These are phyloP conservation scores for Electrophaes corylata DNA, from an alignment of 2,888 invertebrate species.

Conservation along the genomic window DNA sequence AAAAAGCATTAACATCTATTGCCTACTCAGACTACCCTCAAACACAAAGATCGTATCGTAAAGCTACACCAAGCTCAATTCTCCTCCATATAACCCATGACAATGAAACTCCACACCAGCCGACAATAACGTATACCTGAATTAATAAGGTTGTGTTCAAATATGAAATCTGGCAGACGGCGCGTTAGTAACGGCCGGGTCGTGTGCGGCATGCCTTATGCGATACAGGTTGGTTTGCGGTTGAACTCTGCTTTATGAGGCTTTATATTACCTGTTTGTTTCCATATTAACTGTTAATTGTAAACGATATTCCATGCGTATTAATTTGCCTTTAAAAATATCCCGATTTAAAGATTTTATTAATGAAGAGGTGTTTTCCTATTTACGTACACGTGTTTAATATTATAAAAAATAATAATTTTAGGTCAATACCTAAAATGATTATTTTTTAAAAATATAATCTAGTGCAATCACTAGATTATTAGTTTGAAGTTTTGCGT, in stretches of 20 bases:
- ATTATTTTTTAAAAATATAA: no score
- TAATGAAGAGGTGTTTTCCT: no score
- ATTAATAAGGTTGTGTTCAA: conserved; percentile 52
- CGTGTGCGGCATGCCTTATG: conserved; percentile 47
- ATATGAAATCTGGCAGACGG: conserved; percentile 49
- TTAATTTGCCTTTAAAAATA: no score
- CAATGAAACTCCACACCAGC: conserved; percentile 15
- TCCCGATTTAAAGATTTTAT: no score
- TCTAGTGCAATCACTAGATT: no score
- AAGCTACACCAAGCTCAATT: not conserved
- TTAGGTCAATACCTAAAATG: no score
- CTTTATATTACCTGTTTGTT: conserved; percentile 24
- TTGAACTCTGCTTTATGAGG: conserved; percentile 26
- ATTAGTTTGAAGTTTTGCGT: no score
- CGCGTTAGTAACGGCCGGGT: conserved; percentile 52
- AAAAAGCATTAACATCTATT: no score
- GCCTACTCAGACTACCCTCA: no score
- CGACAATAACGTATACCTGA: conserved; percentile 47
- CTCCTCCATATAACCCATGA: not conserved
- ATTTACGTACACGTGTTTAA: no score
- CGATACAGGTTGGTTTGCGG: conserved; percentile 21
- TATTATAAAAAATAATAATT: no score
- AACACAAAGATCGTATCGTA: not conserved
- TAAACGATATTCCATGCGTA: no score
- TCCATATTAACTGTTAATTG: not conserved